phyloP scores from a whole-genome alignment of 2,113 vertebrate genomes.

The Sporophila hypoxantha region DNA sequence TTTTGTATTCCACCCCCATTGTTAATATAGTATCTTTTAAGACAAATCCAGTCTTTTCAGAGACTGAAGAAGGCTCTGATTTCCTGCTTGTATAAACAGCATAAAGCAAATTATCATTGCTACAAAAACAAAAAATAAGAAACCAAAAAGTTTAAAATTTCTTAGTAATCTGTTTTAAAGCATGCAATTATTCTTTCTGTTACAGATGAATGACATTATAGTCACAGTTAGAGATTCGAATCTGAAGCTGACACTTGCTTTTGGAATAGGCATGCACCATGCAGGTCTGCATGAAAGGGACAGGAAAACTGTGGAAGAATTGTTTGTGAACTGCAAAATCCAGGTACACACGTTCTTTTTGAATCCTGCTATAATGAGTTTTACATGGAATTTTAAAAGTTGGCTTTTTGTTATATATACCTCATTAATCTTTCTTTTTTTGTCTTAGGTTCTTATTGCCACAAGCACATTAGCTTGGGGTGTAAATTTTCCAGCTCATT shows the following conservation, averaged over 20 bases:
- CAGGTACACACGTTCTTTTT: conserved; percentile 73
- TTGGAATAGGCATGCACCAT: conserved; percentile 97
- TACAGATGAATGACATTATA: conserved; percentile 90
- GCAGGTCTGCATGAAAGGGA: conserved; percentile 93
- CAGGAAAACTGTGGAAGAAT: conserved; percentile 92
- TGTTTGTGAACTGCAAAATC: conserved; percentile 97
- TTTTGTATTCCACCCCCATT: background rate
- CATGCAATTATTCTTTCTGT: conserved; percentile 1
- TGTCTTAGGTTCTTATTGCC: conserved; percentile 89
- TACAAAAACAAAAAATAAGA: background rate
- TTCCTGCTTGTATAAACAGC: background rate
- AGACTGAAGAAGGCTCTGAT: background rate
- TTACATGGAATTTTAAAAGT: conserved; percentile 36
- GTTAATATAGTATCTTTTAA: background rate
- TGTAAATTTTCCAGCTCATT: conserved; percentile 97
- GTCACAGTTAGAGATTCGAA: conserved; percentile 89
- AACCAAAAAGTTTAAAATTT: background rate
- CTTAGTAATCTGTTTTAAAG: background rate
- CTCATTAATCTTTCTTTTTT: conserved; percentile 32
- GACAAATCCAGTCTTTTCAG: background rate
- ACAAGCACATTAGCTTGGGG: conserved; percentile 98
- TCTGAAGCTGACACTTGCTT: conserved; percentile 93
- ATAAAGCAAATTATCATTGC: background rate
- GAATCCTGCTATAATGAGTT: background rate
- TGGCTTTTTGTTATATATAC: conserved; percentile 25